Percentiles rank a stretch among this genome's conserved stretches.
These are phyloP conservation scores for Nasonia longicornis DNA, from an alignment of 1,140 invertebrate genomes.

Conservation along the genomic window DNA sequence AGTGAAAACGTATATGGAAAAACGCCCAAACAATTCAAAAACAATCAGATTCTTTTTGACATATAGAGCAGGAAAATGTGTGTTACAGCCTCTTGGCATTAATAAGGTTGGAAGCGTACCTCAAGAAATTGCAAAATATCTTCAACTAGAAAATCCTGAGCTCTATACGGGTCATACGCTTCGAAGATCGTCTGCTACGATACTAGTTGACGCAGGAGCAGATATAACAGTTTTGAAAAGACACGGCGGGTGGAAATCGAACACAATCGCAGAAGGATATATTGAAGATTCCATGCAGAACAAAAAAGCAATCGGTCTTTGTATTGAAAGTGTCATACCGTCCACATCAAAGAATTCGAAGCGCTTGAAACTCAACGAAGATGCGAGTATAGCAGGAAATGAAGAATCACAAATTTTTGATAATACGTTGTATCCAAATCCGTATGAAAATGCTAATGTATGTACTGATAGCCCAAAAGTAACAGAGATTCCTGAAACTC, in stretches of 20 bases:
- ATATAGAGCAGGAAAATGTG: neutral
- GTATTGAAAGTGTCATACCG: neutral
- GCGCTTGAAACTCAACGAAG: too few relatives aligned
- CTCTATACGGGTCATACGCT: constrained; percentile 1
- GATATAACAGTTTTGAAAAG: constrained; percentile 14
- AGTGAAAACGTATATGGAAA: too few relatives aligned
- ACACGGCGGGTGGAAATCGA: constrained; percentile 15
- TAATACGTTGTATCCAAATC: too few relatives aligned
- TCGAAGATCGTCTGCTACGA: constrained; percentile 14
- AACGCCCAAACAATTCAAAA: too few relatives aligned
- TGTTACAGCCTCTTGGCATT: constrained; percentile 11
- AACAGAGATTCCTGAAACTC: too few relatives aligned
- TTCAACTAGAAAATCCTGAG: constrained; percentile 18
- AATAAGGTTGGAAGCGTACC: constrained; percentile 23
- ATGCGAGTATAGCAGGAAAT: too few relatives aligned
- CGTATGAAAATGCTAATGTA: too few relatives aligned
- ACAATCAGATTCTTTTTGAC: too few relatives aligned
- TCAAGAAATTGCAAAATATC: constrained; percentile 25
- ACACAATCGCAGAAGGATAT: constrained; percentile 4
- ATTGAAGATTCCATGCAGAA: neutral
- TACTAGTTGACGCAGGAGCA: constrained; percentile 19
- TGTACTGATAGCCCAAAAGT: too few relatives aligned
- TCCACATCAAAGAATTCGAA: constrained; percentile 6
- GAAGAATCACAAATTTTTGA: too few relatives aligned
- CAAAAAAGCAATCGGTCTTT: constrained; percentile 7